phyloP scores from a whole-genome alignment of 2,888 invertebrate genomes.

The Blera fallax region DNA sequence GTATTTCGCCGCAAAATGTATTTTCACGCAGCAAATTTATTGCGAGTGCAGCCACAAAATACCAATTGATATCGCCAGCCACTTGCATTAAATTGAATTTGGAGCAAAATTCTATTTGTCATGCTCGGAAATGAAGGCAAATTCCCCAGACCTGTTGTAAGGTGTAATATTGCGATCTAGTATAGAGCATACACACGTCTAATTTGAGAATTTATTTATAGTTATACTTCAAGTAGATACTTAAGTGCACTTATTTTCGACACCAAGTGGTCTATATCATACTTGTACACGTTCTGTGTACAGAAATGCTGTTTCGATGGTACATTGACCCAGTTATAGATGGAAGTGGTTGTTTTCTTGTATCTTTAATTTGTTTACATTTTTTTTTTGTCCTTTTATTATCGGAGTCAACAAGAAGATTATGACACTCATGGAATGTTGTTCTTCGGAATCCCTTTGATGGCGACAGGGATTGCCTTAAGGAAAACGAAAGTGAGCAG shows the following conservation, averaged over 20 bases:
- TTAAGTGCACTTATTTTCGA: conserved; percentile 46
- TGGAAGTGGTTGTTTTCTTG: conserved; percentile 36
- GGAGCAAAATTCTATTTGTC: conserved; percentile 11
- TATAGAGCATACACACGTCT: not conserved
- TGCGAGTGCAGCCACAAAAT: not conserved
- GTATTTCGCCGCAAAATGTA: conserved; percentile 15
- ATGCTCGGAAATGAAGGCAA: not conserved
- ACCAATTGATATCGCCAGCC: conserved; percentile 9
- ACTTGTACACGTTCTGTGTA: not conserved
- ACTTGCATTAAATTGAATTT: not conserved
- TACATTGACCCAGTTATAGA: conserved; percentile 45
- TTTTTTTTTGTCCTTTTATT: conserved; percentile 8
- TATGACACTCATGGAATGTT: conserved; percentile 1
- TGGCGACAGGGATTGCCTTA: not conserved
- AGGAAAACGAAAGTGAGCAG: not conserved
- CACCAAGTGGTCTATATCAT: conserved; percentile 34
- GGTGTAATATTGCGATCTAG: conserved; percentile 26
- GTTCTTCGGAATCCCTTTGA: not conserved
- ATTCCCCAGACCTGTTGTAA: not conserved
- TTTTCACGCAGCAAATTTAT: conserved; percentile 26
- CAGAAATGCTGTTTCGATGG: conserved; percentile 29
- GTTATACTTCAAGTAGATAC: conserved; percentile 20
- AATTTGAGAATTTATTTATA: conserved; percentile 54
- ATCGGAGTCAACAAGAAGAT: not conserved
- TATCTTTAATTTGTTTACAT: conserved; percentile 45